Evolutionary conservation across 2,113 vertebrate species (phyloP).

Genomic region (zebrafish (Danio rerio)): GRCz12tu NC_133184.1:5247001-5247500

Average conservation of each 20-base stretch:
- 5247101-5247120: background rate
- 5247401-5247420: no score
- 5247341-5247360: constrained; percentile 95
- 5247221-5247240: constrained; percentile 85
- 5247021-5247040: no score
- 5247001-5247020: no score
- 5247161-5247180: no score
- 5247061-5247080: no score
- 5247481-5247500: no score
- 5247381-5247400: background rate
- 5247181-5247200: constrained; percentile 78
- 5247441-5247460: no score
- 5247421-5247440: no score
- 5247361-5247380: constrained; percentile 73
- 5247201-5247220: constrained; percentile 81
- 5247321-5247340: constrained; percentile 90
- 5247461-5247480: no score
- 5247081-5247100: no score
- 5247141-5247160: no score
- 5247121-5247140: background rate
- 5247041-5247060: no score
- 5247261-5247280: constrained; percentile 98
- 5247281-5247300: constrained; percentile 92
- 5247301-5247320: constrained; percentile 87
- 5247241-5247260: constrained; percentile 98